Percentiles rank a stretch among this genome's conserved stretches.
Conservation (phyloP, 2,113 vertebrate genomes). For the Burhinus bistriatus region DNA sequence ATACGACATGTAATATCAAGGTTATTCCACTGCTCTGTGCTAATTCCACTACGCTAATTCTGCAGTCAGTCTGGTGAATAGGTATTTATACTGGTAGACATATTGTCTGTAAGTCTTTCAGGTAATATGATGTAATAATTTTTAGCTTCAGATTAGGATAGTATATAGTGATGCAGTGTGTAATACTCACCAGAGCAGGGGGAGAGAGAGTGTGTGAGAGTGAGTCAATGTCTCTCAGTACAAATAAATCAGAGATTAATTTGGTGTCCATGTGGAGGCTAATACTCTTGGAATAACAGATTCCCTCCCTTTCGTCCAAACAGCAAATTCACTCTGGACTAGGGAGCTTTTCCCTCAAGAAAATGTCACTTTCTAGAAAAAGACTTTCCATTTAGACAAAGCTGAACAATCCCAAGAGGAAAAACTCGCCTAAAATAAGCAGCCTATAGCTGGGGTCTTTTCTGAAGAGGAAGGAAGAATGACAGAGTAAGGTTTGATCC, state of each 20-base stretch:
- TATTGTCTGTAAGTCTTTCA: rapidly evolving
- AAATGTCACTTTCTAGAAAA: not conserved
- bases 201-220: rapidly evolving
- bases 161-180: not conserved
- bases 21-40: not conserved
- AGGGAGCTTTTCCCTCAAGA: not conserved
- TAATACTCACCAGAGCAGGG: not conserved
- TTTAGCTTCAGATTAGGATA: not conserved
- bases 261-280: not conserved
- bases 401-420: not conserved
- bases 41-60: not conserved
- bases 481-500: not conserved
- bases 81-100: not conserved
- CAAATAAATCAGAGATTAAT: not conserved
- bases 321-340: not conserved
- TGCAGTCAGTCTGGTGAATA: not conserved
- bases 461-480: not conserved
- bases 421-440: not conserved
- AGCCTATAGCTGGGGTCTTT: not conserved
- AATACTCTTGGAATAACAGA: not conserved
- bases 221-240: not conserved
- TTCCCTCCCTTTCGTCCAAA: not conserved
- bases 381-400: not conserved
- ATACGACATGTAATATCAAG: not conserved
- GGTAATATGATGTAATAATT: not conserved